A percentile compares a stretch with the other conserved stretches of the same genome.
phyloP scores from a whole-genome alignment of 1,140 invertebrate species.

The Heliconius congener region DNA sequence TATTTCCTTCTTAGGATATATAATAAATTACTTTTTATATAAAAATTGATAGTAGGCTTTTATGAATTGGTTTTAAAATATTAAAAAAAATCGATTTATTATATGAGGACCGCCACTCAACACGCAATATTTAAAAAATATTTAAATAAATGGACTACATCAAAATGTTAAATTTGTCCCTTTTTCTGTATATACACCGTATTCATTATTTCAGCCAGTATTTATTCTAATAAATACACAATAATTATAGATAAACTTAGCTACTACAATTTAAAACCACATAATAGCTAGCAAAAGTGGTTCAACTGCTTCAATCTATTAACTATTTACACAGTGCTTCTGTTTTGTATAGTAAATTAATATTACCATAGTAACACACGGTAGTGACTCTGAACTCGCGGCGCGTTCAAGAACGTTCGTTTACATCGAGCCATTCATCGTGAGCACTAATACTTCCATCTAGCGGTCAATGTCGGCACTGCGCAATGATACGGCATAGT shows the following conservation, averaged over 20 bases:
- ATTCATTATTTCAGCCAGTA: too few relatives aligned
- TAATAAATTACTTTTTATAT: not conserved
- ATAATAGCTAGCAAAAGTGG: not conserved
- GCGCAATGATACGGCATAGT: slow-evolving; percentile 43
- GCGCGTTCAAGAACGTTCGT: slow-evolving; percentile 79
- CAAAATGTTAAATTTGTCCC: too few relatives aligned
- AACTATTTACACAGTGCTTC: slow-evolving; percentile 7
- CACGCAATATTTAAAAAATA: too few relatives aligned
- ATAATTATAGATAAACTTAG: not conserved
- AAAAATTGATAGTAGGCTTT: not conserved
- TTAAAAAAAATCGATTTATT: not conserved
- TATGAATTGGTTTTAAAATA: not conserved
- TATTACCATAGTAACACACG: slow-evolving; percentile 16
- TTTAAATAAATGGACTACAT: too few relatives aligned
- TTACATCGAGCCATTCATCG: slow-evolving; percentile 68
- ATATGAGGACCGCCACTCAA: too few relatives aligned
- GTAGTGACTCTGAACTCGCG: slow-evolving; percentile 58
- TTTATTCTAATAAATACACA: not conserved
- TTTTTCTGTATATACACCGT: too few relatives aligned
- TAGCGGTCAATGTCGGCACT: slow-evolving; percentile 78
- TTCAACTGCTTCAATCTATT: not conserved
- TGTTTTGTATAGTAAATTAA: slow-evolving; percentile 1
- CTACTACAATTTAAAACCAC: not conserved
- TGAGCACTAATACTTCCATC: slow-evolving; percentile 68
- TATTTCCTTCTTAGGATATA: not conserved